Conservation (phyloP, 2,113 vertebrate genomes). For the Loxodonta africana region DNA sequence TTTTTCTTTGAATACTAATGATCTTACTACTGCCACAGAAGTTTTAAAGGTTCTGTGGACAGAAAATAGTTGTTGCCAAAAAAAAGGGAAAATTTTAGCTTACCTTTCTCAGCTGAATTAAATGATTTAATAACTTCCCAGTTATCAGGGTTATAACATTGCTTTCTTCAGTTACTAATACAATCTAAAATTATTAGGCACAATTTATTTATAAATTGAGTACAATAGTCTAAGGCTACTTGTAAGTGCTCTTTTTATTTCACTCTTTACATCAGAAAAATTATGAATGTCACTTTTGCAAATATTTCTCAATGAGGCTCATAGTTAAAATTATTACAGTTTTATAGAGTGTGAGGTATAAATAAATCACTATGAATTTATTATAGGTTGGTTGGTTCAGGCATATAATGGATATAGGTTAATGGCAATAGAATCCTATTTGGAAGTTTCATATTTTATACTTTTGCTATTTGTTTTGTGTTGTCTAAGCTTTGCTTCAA, state of each 20-base stretch:
- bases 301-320: slow-evolving; percentile 47
- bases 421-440: slow-evolving; percentile 73
- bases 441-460: slow-evolving; percentile 28
- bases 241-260: slow-evolving; percentile 63
- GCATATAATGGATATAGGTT: slow-evolving; percentile 39
- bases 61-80: slow-evolving; percentile 90
- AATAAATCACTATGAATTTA: slow-evolving; percentile 78
- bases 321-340: slow-evolving; percentile 44
- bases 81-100: slow-evolving; percentile 82
- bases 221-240: slow-evolving; percentile 14
- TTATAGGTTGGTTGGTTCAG: slow-evolving; percentile 69
- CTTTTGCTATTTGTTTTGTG: slow-evolving; percentile 72
- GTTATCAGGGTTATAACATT: slow-evolving; percentile 47
- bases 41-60: slow-evolving; percentile 92
- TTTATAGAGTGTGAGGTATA: slow-evolving; percentile 63
- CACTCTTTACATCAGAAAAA: slow-evolving; percentile 60
- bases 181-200: slow-evolving; percentile 19
- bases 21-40: slow-evolving; percentile 91
- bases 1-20: slow-evolving; percentile 90
- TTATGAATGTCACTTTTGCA: slow-evolving; percentile 64
- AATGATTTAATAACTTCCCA: slow-evolving; percentile 71
- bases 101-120: slow-evolving; percentile 78
- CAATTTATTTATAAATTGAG: slow-evolving; percentile 32
- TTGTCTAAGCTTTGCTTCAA: slow-evolving; percentile 82
- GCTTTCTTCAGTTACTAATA: slow-evolving; percentile 30